Evolutionary conservation across 1,140 invertebrate genomes (phyloP).

Genomic region (Zeugodacus cucurbitae): DNA sequence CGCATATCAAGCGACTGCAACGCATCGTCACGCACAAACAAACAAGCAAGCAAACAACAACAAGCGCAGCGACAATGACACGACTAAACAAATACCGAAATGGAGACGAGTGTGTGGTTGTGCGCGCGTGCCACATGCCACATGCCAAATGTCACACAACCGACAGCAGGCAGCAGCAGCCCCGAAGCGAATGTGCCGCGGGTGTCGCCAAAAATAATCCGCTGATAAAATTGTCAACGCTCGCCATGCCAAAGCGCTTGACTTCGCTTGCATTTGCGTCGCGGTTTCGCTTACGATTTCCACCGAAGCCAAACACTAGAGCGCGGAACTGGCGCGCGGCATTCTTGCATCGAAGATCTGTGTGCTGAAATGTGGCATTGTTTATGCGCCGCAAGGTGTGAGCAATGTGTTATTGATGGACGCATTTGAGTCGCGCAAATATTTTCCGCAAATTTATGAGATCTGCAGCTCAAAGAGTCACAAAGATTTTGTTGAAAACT

Average conservation of each 20-base stretch:
- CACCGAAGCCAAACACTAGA: neutral
- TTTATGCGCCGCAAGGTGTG: neutral
- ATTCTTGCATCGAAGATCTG: neutral
- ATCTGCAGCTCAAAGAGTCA: neutral
- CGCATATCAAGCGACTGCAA: constrained; percentile 33
- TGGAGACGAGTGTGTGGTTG: neutral
- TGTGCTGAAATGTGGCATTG: neutral
- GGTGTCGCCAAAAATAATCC: neutral
- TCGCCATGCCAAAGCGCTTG: neutral
- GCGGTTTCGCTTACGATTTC: neutral
- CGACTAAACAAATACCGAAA: neutral
- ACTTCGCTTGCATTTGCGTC: neutral
- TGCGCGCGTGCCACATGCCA: neutral
- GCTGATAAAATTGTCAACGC: constrained; percentile 18
- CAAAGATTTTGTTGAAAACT: too few relatives aligned
- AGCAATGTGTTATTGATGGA: constrained; percentile 10
- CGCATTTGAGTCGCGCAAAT: neutral
- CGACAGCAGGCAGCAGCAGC: neutral
- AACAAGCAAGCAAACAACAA: neutral
- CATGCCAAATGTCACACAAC: neutral
- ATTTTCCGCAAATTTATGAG: neutral
- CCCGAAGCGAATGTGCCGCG: neutral
- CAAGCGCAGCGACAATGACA: neutral
- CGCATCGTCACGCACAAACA: constrained; percentile 15
- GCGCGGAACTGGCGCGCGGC: neutral